phyloP scores from a whole-genome alignment of 2,797 vertebrate species.

The Serranus cabrilla region DNA sequence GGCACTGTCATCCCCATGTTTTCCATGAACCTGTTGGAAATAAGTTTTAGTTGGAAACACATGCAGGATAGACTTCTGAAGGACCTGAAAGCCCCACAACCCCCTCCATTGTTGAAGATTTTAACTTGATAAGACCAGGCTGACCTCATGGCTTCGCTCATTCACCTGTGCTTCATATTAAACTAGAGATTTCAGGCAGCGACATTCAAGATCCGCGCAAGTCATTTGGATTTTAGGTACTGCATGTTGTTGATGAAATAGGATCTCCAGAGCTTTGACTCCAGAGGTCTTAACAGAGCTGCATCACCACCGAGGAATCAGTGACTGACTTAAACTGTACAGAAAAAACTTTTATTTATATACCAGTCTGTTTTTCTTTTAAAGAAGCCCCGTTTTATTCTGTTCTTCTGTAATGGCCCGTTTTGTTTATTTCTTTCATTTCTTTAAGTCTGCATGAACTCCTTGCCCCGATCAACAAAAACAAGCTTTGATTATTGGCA shows the following conservation, averaged over 20 bases:
- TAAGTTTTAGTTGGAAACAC: background rate
- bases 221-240: conserved; percentile 43
- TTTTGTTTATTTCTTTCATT: conserved; percentile 7
- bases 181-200: conserved; percentile 24
- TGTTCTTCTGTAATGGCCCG: conserved; percentile 8
- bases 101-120: background rate
- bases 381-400: conserved; percentile 26
- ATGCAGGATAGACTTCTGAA: no score
- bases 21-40: background rate
- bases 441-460: background rate
- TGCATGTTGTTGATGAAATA: conserved; percentile 55
- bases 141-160: conserved; percentile 36
- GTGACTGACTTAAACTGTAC: conserved; percentile 40
- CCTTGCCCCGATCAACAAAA: conserved; percentile 3
- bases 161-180: conserved; percentile 45
- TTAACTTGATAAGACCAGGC: conserved; percentile 21
- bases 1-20: background rate
- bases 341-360: conserved; percentile 56
- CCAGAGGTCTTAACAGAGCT: background rate
- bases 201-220: conserved; percentile 32
- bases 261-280: conserved; percentile 40
- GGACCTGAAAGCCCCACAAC: no score
- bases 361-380: conserved; percentile 28
- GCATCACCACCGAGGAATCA: conserved; percentile 20
- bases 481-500: conserved; percentile 7